phyloP scores from a whole-genome alignment of 2,113 vertebrate species.

The Setophaga coronata region DNA sequence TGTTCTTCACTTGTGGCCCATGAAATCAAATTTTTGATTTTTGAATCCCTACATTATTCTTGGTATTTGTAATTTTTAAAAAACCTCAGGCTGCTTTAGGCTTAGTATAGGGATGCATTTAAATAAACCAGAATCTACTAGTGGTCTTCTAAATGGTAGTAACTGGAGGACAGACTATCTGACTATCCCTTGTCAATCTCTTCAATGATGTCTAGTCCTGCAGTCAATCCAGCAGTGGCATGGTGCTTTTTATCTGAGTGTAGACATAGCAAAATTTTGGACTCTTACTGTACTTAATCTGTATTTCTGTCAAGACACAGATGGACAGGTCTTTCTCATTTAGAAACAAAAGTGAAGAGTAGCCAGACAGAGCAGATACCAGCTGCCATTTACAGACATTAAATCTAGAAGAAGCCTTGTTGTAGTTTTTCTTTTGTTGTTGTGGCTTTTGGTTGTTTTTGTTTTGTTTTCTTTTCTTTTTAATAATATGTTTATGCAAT shows the following conservation, averaged over 20 bases:
- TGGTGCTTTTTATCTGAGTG: background rate
- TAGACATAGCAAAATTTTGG: background rate
- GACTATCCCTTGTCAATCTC: background rate
- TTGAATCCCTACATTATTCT: background rate
- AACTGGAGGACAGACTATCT: background rate
- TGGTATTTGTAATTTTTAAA: background rate
- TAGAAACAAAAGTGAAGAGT: background rate
- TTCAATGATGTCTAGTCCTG: background rate
- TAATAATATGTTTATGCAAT: background rate
- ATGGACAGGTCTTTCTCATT: background rate
- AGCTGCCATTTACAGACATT: background rate
- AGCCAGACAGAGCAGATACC: background rate
- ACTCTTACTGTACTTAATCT: background rate
- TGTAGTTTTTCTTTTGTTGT: background rate
- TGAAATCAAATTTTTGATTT: background rate
- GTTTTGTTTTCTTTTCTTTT: accelerated
- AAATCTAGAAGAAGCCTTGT: background rate
- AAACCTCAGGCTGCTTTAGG: background rate
- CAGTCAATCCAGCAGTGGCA: background rate
- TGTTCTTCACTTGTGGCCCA: background rate
- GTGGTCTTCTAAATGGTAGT: background rate
- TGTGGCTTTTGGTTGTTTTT: background rate
- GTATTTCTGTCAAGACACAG: background rate
- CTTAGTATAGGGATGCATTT: background rate
- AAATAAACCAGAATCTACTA: background rate